Evolutionary conservation across 2,113 vertebrate genomes (phyloP), one percentile per base, ranked within the genome.

Genomic region (Erythrolamprus reginae): DNA sequence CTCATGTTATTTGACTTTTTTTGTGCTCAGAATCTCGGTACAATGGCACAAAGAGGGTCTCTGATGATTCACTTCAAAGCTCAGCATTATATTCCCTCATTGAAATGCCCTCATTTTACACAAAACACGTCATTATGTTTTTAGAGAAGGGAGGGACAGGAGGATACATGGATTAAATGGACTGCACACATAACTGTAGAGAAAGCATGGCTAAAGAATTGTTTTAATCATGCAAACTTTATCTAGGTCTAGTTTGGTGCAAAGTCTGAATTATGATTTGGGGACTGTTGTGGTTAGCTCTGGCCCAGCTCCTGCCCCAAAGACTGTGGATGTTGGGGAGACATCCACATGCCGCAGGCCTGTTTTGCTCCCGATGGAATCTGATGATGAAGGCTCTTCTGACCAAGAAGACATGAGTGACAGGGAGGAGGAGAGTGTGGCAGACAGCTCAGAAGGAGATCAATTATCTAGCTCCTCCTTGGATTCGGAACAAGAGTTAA

Each of bases 51-150:
- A 82, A 77, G 9, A 90, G 28, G 26, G 38, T 70, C 53, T 90
- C 50, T 55, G 85, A 82, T 87, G 50, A 90, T 82, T 90, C 55
- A 82, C 19, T 90, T 87, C 85, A 90, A 87, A 47, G 50, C 85
- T 90, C n/a, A 70, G 45, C 58, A 48, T 82, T 55, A 55, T 47
- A 70, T 87, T 87, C 3, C 17, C 82, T 82, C n/a, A 47, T 48
- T 87, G 53, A 90, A 87, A 82, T 87, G 21, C 17, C 48, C 10
- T 0, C 55, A 28, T 33, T 70, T 77, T 86, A 26, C 65, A 24
- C 83, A 86, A 84, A 86, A 85, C 2, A 38, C 48, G 21, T 77
- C 89, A 86, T 86, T 90, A 86, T 61, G 55, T 84, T 90, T 28
- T 58, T 58, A 47, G 15, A 38, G 5, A 7, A 77, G 33, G 33